Base-by-base conservation (phyloP, 2,888 invertebrate genomes). In the Epistrophella euchroma region DNA sequence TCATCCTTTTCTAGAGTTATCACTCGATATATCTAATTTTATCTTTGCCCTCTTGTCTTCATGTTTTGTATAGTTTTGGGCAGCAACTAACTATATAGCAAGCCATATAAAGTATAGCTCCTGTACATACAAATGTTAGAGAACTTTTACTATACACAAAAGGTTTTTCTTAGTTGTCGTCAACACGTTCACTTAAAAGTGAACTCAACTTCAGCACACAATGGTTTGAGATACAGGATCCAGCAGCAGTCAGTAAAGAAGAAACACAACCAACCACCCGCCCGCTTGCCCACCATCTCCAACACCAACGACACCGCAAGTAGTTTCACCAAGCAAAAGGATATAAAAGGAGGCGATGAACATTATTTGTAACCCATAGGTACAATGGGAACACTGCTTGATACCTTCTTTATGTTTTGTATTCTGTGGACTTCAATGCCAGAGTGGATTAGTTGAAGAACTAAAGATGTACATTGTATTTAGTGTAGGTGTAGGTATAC, bases 151-250 rank as follows among this genome's bases (percentile, higher is more conserved):
- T 56, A 13, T 56, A 35, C 22, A 66, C 75, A 75, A 75, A 75
- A 68, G 75, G 75, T 66, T 66, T 56, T 75, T 56, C 45, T 52
- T 58, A 35, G 75, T 75, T 75, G 75, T 75, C 75, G 75, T 75
- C 55, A 75, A 75, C 75, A 75, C 75, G 66, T 75, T 66, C 75
- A 66, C 75, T 75, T 56, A 66, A 75, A 66, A 56, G 35, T 56
- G 75, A 75, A 75, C 75, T 75, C 66, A 66, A 75, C 66, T 75
- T 75, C 66, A 66, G 55, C 75, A 75, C 66, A 75, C 66, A 75
- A 75, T 66, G 35, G 56, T 22, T 45, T 55, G 35, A 66, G 43
- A 75, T 35, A 37, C 37, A 66, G 47, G 19, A 66, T 32, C 17
- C 25, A 37, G 66, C 25, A 37, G 66, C 15, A 62, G 40, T 40